Percentiles rank a stretch among this genome's conserved stretches.
Evolutionary conservation across 2,113 vertebrate genomes (phyloP).

Genomic region (Semicossyphus pulcher): DNA sequence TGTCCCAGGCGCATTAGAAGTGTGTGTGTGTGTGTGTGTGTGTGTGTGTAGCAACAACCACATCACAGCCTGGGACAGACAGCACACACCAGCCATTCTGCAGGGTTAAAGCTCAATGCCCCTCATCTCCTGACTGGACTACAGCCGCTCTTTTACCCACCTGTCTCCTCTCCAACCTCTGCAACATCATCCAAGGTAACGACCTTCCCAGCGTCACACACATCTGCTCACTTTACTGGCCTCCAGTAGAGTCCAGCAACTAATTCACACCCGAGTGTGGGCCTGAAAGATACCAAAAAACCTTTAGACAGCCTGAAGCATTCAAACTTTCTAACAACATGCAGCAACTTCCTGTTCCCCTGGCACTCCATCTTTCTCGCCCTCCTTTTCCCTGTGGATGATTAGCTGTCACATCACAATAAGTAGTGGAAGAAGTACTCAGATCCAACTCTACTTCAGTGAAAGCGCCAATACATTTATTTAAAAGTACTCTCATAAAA

Average conservation of each 20-base stretch:
- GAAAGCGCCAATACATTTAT: not conserved
- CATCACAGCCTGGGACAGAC: conserved; percentile 41
- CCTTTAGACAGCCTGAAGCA: not conserved
- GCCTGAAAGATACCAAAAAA: conserved; percentile 3
- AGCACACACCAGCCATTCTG: conserved; percentile 34
- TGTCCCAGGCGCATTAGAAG: conserved; percentile 53
- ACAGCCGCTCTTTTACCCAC: conserved; percentile 3
- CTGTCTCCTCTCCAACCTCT: conserved; percentile 18
- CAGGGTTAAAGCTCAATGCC: conserved; percentile 41
- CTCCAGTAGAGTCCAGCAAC: not conserved
- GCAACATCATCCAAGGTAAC: conserved; percentile 29
- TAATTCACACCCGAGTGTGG: conserved; percentile 28
- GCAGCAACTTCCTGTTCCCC: conserved; percentile 24
- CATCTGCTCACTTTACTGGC: conserved; percentile 20
- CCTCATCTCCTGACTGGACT: conserved; percentile 13
- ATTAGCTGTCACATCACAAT: not conserved
- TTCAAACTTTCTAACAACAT: conserved; percentile 13
- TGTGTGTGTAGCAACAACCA: conserved; percentile 43
- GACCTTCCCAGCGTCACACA: conserved; percentile 23
- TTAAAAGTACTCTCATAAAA: not conserved
- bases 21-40: conserved; percentile 15
- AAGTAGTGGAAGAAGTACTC: not conserved
- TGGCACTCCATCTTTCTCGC: conserved; percentile 13
- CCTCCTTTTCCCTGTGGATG: not conserved
- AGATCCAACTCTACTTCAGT: not conserved